phyloP scores from a whole-genome alignment of 2,888 invertebrate species.

The Caenorhabditis becei region DNA sequence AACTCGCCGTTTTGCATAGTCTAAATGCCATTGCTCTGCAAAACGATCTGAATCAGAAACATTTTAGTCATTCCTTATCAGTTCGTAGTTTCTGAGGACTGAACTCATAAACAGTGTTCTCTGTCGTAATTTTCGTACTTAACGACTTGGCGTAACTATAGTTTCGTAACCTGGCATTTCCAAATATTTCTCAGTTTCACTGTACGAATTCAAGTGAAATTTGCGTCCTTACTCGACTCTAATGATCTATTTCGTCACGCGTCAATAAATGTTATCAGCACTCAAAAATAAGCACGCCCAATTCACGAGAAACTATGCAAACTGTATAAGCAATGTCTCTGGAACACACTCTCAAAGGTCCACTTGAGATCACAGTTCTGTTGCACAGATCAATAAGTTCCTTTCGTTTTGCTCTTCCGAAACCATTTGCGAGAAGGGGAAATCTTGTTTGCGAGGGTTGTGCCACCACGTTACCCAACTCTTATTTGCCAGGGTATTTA shows the following conservation, averaged over 20 bases:
- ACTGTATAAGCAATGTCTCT: slow-evolving; percentile 37
- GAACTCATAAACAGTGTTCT: slow-evolving; percentile 9
- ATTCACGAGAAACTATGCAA: slow-evolving; percentile 41
- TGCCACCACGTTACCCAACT: slow-evolving; percentile 46
- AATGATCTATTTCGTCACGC: slow-evolving; percentile 53
- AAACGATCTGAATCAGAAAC: background rate
- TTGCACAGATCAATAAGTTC: slow-evolving; percentile 47
- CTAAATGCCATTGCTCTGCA: slow-evolving; percentile 24
- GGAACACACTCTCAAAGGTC: slow-evolving; percentile 37
- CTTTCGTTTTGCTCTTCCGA: slow-evolving; percentile 8
- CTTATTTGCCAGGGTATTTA: slow-evolving; percentile 53
- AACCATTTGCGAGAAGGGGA: slow-evolving; percentile 23
- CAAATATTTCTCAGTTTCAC: background rate
- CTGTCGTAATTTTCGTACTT: background rate
- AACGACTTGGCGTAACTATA: slow-evolving; percentile 17
- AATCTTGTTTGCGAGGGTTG: slow-evolving; percentile 52
- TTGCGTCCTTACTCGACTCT: slow-evolving; percentile 23
- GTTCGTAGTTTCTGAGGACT: slow-evolving; percentile 23
- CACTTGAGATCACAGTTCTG: slow-evolving; percentile 17
- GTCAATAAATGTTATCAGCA: slow-evolving; percentile 58
- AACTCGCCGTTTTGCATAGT: background rate
- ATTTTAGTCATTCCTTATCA: slow-evolving; percentile 26
- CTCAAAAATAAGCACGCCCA: slow-evolving; percentile 47
- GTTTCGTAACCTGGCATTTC: background rate
- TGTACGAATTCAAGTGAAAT: background rate